Percentiles rank a stretch among this genome's conserved stretches.
Evolutionary conservation across 2,888 invertebrate species (phyloP).

Genomic region (Caenorhabditis sp.): DNA sequence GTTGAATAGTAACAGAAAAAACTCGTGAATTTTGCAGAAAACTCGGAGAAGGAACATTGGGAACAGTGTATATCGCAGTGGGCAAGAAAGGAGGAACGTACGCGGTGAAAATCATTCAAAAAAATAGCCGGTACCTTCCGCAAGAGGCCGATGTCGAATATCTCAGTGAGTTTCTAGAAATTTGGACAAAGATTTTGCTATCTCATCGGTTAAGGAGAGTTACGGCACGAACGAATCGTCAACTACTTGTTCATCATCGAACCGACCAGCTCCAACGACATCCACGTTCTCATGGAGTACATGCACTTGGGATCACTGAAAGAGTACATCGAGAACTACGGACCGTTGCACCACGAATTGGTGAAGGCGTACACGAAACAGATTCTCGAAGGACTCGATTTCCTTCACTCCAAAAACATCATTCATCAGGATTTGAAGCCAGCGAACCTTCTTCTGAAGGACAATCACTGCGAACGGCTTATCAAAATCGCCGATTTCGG

Average conservation of each 20-base stretch:
- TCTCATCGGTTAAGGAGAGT: slow-evolving; percentile 15
- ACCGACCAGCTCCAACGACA: slow-evolving; percentile 42
- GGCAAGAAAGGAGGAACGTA: slow-evolving; percentile 30
- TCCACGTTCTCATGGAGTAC: slow-evolving; percentile 81
- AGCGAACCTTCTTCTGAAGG: slow-evolving; percentile 81
- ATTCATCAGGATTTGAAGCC: slow-evolving; percentile 81
- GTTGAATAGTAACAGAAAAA: background rate
- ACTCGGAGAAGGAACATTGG: slow-evolving; percentile 47
- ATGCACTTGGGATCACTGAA: slow-evolving; percentile 81
- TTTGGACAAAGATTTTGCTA: background rate
- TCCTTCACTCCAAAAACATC: slow-evolving; percentile 81
- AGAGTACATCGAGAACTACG: slow-evolving; percentile 47
- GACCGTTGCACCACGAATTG: slow-evolving; percentile 31
- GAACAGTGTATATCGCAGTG: slow-evolving; percentile 37
- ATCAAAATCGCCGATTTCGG: slow-evolving; percentile 82
- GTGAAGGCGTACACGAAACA: slow-evolving; percentile 65
- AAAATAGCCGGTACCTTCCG: slow-evolving; percentile 31
- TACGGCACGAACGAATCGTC: slow-evolving; percentile 44
- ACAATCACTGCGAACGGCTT: slow-evolving; percentile 75
- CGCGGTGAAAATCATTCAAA: slow-evolving; percentile 45
- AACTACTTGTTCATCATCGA: slow-evolving; percentile 52
- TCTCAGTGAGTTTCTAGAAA: slow-evolving; percentile 34
- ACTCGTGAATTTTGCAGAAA: slow-evolving; percentile 19
- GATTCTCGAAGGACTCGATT: slow-evolving; percentile 81
- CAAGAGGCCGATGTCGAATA: slow-evolving; percentile 54